Evolutionary conservation across 2,797 vertebrate genomes (phyloP), one percentile per base, ranked within the genome.

Genomic region (Salarias fasciatus): DNA sequence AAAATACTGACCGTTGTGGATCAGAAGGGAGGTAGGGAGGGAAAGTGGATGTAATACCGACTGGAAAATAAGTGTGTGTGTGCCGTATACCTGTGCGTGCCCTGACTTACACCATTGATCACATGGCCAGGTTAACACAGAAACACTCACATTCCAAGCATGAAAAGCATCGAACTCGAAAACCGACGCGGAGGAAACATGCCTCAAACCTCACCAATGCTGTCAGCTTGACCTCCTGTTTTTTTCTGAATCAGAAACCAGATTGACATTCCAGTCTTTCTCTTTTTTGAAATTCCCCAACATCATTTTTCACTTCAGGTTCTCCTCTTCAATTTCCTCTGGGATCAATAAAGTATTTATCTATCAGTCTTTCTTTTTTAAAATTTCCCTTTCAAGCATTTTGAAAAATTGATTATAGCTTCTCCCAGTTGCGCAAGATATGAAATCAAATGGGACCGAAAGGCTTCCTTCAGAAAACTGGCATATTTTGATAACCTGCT

Each of bases 401-500:
- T 60, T 44, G 11, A 6, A 29, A 42, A 71, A 72, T 51, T n/a
- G 14, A 73, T 44, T 63, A 38, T 29, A 54, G 44, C 56, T 53
- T 67, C 31, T 44, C 15, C 12, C 18, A 18, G 28, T 45, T 67
- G 30, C 64, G 51, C 51, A 40, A 50, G 46, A 40, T 62, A 56
- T 72, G 24, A 13, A 77, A 79, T 70, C 40, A 65, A 71, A 62
- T 48, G 14, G 50, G 43, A 51, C 9, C 35, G 14, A 60, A 72
- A 48, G 38, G 55, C n/a, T 36, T 35, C 33, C 33, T 35, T 35
- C 33, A 3, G 6, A 35, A 35, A 35, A 35, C 2, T 35, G 33
- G 6, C 33, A 9, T 53, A 50, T 54, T 60, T 80, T 87, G 33
- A 35, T 6, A 75, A 67, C 50, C 58, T 69, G 61, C 63, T 64